Percentiles rank a stretch among this genome's conserved stretches.
Evolutionary conservation across 2,113 vertebrate species (phyloP).

Genomic region (Athene noctua): DNA sequence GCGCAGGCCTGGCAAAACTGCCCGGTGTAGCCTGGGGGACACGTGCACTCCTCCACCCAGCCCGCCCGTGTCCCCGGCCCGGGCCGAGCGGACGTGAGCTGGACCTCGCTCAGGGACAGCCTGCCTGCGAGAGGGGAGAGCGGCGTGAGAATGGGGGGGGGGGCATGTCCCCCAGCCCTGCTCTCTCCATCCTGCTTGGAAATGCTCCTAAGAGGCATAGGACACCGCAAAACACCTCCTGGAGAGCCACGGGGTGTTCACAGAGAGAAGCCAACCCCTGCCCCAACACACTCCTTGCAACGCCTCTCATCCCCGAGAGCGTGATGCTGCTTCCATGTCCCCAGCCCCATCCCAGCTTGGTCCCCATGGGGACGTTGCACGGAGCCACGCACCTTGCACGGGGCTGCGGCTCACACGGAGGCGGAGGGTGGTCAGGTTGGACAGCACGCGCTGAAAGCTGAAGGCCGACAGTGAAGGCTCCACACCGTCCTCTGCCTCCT

Average conservation of each 20-base stretch:
- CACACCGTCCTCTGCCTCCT: conserved; percentile 71
- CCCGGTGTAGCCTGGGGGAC: conserved; percentile 81
- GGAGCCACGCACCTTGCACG: conserved; percentile 72
- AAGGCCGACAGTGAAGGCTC: conserved; percentile 68
- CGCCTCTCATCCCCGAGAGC: fast-evolving
- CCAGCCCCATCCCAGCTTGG: not conserved
- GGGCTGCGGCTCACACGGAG: conserved; percentile 66
- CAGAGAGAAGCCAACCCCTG: not conserved
- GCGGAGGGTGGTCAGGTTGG: conserved; percentile 79
- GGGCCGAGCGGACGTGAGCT: conserved; percentile 72
- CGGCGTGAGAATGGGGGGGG: not conserved
- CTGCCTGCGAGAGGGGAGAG: conserved; percentile 69
- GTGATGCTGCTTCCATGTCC: fast-evolving
- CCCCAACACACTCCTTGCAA: no score
- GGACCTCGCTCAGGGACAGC: conserved; percentile 75
- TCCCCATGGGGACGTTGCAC: fast-evolving
- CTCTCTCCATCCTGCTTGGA: not conserved
- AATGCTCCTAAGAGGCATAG: not conserved
- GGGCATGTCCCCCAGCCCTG: fast-evolving
- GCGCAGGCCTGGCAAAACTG: conserved; percentile 88
- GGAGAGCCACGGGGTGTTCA: not conserved
- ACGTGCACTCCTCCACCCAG: conserved; percentile 89
- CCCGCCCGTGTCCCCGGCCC: conserved; percentile 35
- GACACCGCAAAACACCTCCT: not conserved
- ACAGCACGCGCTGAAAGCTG: conserved; percentile 84